Evolutionary conservation across 2,113 vertebrate species (phyloP).

Genomic region (Urocynchramus pylzowi): DNA sequence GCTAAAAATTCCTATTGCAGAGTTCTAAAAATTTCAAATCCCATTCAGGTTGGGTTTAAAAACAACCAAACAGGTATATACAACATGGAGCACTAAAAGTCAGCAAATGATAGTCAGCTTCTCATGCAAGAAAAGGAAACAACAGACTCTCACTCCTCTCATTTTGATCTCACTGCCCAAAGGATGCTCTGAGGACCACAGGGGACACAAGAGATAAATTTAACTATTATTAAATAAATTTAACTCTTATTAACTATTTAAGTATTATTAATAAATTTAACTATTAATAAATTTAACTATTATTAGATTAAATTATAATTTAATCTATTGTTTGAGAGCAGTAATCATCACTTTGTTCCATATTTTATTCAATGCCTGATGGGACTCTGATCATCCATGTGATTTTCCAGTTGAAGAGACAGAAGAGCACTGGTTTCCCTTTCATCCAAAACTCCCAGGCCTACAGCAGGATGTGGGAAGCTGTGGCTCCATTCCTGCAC

Average conservation of each 20-base stretch:
- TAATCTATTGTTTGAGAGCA: neutral
- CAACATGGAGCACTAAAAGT: neutral
- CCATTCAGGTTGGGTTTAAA: neutral
- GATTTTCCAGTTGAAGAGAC: neutral
- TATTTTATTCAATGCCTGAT: neutral
- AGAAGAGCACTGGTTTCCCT: neutral
- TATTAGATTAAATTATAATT: neutral
- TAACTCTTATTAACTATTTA: neutral
- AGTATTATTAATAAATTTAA: neutral
- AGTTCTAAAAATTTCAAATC: neutral
- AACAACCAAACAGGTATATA: neutral
- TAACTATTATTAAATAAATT: neutral
- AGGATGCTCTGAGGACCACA: neutral
- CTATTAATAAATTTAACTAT: neutral
- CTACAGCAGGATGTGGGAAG: neutral
- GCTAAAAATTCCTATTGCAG: neutral
- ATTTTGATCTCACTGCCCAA: neutral
- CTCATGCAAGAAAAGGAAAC: neutral
- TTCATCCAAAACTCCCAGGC: neutral
- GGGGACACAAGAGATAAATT: neutral
- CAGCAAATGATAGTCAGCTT: neutral
- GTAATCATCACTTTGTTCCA: neutral
- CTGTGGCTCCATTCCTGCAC: accelerated
- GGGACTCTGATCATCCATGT: neutral
- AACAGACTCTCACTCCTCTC: neutral